These are phyloP conservation scores for Lottia gigantea DNA, from an alignment of 2,888 invertebrate genomes.

Conservation along the genomic window DNA sequence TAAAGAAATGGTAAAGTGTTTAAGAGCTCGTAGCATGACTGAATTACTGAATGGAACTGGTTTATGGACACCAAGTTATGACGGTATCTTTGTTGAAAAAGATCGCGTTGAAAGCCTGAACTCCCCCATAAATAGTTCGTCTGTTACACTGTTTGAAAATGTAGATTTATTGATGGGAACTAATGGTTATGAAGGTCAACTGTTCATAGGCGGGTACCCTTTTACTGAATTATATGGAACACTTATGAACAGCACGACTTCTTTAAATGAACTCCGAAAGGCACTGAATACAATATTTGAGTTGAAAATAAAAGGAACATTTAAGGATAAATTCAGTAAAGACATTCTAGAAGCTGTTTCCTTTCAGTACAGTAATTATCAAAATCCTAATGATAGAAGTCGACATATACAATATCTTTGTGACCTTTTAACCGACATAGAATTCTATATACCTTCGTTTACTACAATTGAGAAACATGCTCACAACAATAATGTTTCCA, in stretches of 20 bases:
- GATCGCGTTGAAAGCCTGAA: background rate
- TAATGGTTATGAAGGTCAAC: background rate
- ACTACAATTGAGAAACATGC: background rate
- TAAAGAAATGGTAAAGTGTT: background rate
- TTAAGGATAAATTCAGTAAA: background rate
- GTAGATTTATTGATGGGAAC: conserved; percentile 1
- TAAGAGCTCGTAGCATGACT: background rate
- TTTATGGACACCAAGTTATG: background rate
- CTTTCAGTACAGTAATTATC: background rate
- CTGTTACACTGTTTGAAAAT: background rate
- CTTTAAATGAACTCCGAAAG: background rate
- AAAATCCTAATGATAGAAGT: background rate
- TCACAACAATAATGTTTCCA: background rate
- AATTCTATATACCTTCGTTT: background rate
- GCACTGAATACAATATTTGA: background rate
- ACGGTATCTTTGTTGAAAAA: background rate
- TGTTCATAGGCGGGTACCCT: background rate
- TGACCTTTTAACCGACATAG: background rate
- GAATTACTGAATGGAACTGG: background rate
- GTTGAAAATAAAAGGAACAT: background rate
- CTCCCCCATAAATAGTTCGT: background rate
- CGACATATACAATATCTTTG: background rate
- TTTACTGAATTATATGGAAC: background rate
- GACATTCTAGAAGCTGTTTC: background rate
- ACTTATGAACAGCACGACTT: background rate